A percentile compares a stretch with the other conserved stretches of the same genome.
Evolutionary conservation across 2,797 vertebrate species (phyloP).

Genomic region (Clarias laeviceps): DNA sequence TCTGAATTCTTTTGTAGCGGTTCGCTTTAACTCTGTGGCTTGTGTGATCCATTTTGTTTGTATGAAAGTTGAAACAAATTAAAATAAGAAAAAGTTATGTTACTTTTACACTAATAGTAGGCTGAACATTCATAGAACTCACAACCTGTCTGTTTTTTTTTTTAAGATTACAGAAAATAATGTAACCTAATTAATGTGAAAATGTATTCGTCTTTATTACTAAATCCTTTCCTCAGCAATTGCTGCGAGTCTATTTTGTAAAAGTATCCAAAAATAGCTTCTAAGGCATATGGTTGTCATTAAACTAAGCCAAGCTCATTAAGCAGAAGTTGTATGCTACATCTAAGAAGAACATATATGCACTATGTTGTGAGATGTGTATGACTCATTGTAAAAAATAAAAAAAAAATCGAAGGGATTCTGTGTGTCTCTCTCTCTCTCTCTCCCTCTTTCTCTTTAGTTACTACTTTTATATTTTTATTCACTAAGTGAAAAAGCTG

Average conservation of each 20-base stretch:
- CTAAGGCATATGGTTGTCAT: constrained; percentile 26
- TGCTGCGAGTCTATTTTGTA: constrained; percentile 8
- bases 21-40: not conserved
- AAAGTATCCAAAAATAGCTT: constrained; percentile 9
- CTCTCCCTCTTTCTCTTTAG: constrained; percentile 2
- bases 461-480: constrained; percentile 46
- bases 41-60: not conserved
- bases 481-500: constrained; percentile 68
- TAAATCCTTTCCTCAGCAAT: not conserved
- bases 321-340: not conserved
- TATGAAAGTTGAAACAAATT: not conserved
- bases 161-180: not conserved
- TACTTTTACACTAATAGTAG: not conserved
- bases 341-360: not conserved
- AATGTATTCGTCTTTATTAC: not conserved
- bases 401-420: not conserved
- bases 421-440: no score
- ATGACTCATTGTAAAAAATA: not conserved
- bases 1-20: not conserved
- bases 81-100: not conserved
- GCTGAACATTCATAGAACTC: not conserved
- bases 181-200: not conserved
- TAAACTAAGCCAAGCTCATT: constrained; percentile 8
- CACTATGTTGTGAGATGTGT: not conserved
- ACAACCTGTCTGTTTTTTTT: not conserved